Evolutionary conservation across 1,140 invertebrate species (phyloP), one percentile per base, ranked within the genome.

Genomic region (Brachionus manjavacas): DNA sequence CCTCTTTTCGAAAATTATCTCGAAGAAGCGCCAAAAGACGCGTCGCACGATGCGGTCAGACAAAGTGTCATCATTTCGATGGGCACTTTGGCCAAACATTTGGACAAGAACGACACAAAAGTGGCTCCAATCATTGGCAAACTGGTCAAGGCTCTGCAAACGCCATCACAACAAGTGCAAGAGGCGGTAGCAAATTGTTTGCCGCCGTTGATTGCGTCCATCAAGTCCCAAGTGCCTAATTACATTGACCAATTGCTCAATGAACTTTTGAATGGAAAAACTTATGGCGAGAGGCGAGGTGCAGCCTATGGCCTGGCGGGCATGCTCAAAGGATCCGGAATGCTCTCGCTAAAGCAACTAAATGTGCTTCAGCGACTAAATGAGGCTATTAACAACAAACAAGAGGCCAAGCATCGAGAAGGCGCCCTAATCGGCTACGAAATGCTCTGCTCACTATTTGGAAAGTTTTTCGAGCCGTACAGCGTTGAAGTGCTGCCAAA

Each of bases 401-500:
- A 98, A 88, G 97, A 97, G 88, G 95, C 95, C 85, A 93, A 94
- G 86, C 94, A 95, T 85, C 90, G 96, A 86, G 96, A 99, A 92
- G 96, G 96, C 83, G 96, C 96, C 1, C 89, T 99, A 23, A 96
- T 99, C 91, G 96, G 96, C 1, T 96, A 99, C 91, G 97, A 99
- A 91, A 96, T 98, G 93, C 90, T 99, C 14, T 99, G 95, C 89
- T 93, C 93, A 85, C 96, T 96, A 92, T 91, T 99, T 85, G 96
- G 96, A 0, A 93, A 96, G 84, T 90, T 99, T 46, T 99, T 99
- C 91, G 98, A 99, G 89, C 97, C 97, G 0, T 99, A 99, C 89
- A 96, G 99, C 85, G 95, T 99, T 41, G 95, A 98, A 88, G 95
- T 99, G 46, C 90, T 99, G 78, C 96, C 96, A 2, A 94, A 98